These are phyloP conservation scores for Penaeus indicus DNA, from an alignment of 1,140 invertebrate genomes.

Conservation along the genomic window DNA sequence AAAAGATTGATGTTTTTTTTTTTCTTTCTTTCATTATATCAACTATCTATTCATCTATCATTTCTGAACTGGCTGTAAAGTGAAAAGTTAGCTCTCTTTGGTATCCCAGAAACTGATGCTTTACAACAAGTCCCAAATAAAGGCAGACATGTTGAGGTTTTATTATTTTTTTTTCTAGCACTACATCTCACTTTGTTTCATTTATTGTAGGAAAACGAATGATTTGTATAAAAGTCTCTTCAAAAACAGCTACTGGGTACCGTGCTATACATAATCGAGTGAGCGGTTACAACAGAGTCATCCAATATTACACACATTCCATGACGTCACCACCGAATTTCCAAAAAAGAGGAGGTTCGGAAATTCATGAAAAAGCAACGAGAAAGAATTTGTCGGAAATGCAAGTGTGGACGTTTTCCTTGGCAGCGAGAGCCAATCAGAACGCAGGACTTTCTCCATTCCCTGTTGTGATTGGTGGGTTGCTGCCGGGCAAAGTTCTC, in stretches of 20 bases:
- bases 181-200: conserved; percentile 61
- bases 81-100: conserved; percentile 34
- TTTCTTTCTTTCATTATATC: conserved; percentile 5
- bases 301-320: conserved; percentile 49
- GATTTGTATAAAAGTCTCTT: conserved; percentile 61
- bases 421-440: conserved; percentile 47
- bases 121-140: conserved; percentile 50
- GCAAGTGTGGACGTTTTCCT: conserved; percentile 60
- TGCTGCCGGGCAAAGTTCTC: conserved; percentile 40
- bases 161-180: conserved; percentile 58
- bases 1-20: background rate
- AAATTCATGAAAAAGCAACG: conserved; percentile 56
- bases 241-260: conserved; percentile 62
- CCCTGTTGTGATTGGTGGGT: conserved; percentile 47
- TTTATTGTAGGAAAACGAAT: conserved; percentile 64
- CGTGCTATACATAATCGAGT: conserved; percentile 63
- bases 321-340: conserved; percentile 47
- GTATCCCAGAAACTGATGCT: conserved; percentile 46
- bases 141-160: conserved; percentile 55
- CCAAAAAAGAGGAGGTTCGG: conserved; percentile 42
- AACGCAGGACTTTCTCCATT: conserved; percentile 39
- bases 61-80: conserved; percentile 27
- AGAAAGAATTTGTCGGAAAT: conserved; percentile 56
- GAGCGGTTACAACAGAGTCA: conserved; percentile 62
- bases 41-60: conserved; percentile 12